Conservation (phyloP, 2,797 vertebrate genomes). For the Adelosebastes latens region DNA sequence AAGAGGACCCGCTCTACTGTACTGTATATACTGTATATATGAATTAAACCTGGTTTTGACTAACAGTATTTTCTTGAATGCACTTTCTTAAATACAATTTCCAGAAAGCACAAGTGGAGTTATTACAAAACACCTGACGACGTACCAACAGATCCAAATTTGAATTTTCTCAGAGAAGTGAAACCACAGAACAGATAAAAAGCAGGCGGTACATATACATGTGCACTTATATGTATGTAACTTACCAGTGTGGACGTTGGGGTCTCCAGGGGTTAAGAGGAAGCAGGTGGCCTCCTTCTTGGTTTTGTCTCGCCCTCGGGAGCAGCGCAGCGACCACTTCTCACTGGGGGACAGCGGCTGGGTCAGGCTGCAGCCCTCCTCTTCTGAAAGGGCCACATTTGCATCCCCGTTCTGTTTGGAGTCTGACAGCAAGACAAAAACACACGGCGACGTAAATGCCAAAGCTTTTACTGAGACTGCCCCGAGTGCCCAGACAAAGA, state of each 20-base stretch:
- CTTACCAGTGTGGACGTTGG: conserved; percentile 87
- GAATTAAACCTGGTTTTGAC: too few relatives aligned
- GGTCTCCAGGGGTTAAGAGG: conserved; percentile 87
- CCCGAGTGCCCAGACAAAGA: conserved; percentile 43
- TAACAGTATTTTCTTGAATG: neutral
- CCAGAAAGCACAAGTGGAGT: neutral
- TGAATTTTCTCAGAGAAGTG: neutral
- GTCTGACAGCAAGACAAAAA: conserved; percentile 82
- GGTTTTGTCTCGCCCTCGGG: conserved; percentile 87
- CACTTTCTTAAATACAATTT: neutral
- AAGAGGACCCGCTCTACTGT: neutral
- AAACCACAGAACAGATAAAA: neutral
- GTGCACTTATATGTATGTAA: neutral
- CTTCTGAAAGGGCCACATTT: conserved; percentile 89
- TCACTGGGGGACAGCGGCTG: conserved; percentile 87
- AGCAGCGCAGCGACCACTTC: conserved; percentile 85
- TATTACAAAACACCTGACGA: neutral
- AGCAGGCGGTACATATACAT: neutral
- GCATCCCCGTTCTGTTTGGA: conserved; percentile 97
- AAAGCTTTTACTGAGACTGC: conserved; percentile 67
- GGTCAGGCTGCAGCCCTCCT: conserved; percentile 88
- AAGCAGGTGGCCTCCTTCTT: conserved; percentile 93
- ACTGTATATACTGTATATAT: neutral
- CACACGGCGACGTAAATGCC: conserved; percentile 62
- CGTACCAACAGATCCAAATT: neutral